Percentiles rank a stretch among this genome's conserved stretches.
Evolutionary conservation across 2,888 invertebrate genomes (phyloP).

Genomic region (Dugesia japonica): DNA sequence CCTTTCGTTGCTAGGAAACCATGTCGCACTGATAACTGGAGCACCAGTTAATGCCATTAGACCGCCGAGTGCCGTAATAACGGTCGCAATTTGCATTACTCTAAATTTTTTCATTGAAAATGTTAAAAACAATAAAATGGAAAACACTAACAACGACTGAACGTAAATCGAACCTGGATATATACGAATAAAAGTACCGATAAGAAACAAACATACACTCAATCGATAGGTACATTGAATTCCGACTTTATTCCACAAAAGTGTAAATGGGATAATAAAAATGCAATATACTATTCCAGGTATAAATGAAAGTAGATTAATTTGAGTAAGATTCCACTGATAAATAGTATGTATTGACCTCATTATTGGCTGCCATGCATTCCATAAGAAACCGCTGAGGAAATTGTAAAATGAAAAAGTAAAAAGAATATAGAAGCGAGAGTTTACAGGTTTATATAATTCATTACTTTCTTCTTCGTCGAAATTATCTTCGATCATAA

Average conservation of each 20-base stretch:
- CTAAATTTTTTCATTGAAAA: not conserved
- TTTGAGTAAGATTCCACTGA: not conserved
- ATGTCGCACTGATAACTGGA: not conserved
- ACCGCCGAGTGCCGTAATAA: not conserved
- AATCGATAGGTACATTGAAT: not conserved
- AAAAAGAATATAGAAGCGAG: not conserved
- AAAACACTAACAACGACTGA: not conserved
- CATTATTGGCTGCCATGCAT: not conserved
- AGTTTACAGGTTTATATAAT: not conserved
- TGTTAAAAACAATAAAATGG: not conserved
- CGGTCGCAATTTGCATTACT: not conserved
- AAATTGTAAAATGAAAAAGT: not conserved
- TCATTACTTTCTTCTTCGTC: not conserved
- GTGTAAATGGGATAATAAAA: not conserved
- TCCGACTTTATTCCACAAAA: not conserved
- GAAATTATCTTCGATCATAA: not conserved
- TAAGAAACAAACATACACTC: not conserved
- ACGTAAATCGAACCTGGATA: not conserved
- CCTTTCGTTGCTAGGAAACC: not conserved
- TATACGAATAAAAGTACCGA: not conserved
- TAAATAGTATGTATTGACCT: not conserved
- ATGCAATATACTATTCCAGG: not conserved
- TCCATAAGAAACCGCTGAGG: not conserved
- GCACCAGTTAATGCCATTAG: not conserved
- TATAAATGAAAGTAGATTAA: not conserved